Evolutionary conservation across 2,797 vertebrate genomes (phyloP), one percentile per base, ranked within the genome.

Genomic region (Semotilus atromaculatus): DNA sequence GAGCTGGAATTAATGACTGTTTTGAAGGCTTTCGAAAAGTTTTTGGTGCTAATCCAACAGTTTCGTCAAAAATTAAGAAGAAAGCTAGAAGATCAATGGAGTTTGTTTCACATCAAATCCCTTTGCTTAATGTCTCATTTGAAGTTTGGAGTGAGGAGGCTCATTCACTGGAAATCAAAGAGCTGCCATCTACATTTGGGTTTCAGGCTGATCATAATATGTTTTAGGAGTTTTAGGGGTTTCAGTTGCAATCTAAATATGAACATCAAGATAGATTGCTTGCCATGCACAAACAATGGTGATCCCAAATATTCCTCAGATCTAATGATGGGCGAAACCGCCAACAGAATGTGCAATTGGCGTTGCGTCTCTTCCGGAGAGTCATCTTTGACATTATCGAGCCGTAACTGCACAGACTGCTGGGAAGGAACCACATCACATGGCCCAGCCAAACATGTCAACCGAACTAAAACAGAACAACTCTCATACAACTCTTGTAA

Each of bases 21-120:
- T 94, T 93, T 92, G 89, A 91, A 91, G 81, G 88, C 87, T 90
- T 92, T 88, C 92, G 90, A 93, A 94, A 92, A 93, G 68, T 83
- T 87, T 91, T 91, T 91, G 90, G 91, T 94, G 90, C 90, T 89
- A 91, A 93, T 93, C 90, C 92, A 93, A 88, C 89, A 89, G 92
- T 94, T 95, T 94, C 93, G 93, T 93, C 93, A 73, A 92, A 93
- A 94, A 94, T 94, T 92, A 94, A 93, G 92, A 94, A 94, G 92
- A 94, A 95, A 94, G 92, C 92, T 34, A 53, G 88, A 87, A 93
- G 92, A 95, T 94, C 93, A 94, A 92, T 95, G 90, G 89, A 88
- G 88, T 92, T 94, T 93, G 87, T 91, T 93, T 94, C 91, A 86
- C 90, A 91, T 92, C 86, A 93, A 94, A 94, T 95, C 93, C 93